phyloP scores from a whole-genome alignment of 2,113 vertebrate species.

The Atrichornis clamosus region DNA sequence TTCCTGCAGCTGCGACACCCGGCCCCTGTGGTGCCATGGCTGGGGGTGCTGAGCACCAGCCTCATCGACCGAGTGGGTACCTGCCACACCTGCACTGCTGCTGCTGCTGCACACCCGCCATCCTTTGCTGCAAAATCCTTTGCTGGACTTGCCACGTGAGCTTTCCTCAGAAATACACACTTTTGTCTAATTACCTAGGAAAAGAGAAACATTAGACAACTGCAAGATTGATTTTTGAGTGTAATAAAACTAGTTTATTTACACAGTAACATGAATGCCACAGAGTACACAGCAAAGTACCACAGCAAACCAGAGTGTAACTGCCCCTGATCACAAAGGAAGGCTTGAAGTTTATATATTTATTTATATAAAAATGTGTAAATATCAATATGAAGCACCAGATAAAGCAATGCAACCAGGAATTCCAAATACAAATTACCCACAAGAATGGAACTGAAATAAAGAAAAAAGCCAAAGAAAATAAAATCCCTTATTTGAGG shows the following conservation, averaged over 20 bases:
- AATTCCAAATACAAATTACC: slow-evolving; percentile 52
- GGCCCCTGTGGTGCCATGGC: accelerated
- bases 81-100: not conserved
- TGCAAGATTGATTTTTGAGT: not conserved
- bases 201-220: not conserved
- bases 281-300: slow-evolving; percentile 79
- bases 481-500: not conserved
- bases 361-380: slow-evolving; percentile 57
- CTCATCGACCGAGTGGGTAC: too few relatives aligned
- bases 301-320: slow-evolving; percentile 78
- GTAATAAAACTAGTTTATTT: slow-evolving; percentile 81
- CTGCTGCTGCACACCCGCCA: not conserved
- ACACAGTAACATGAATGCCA: slow-evolving; percentile 78
- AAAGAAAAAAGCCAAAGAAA: not conserved
- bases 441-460: not conserved
- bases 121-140: not conserved
- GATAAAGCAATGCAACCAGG: slow-evolving; percentile 61
- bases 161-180: not conserved
- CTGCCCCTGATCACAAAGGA: slow-evolving; percentile 59
- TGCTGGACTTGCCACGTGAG: not conserved
- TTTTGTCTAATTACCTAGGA: not conserved
- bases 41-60: not conserved
- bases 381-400: slow-evolving; percentile 61
- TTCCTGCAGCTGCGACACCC: not conserved
- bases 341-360: slow-evolving; percentile 49